Evolutionary conservation across 2,888 invertebrate genomes (phyloP).

Genomic region (Embidobia sp.): DNA sequence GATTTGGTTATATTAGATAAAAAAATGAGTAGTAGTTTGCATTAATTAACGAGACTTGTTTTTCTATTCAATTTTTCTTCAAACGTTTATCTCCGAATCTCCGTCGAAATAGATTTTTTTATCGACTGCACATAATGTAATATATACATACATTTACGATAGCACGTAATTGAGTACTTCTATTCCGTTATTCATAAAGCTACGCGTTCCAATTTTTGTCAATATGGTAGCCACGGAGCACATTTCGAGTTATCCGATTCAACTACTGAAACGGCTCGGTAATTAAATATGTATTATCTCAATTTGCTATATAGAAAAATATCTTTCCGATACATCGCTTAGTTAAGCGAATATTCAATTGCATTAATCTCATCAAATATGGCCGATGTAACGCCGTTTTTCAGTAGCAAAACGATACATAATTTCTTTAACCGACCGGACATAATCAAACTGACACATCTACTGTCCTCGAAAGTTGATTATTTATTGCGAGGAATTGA

Average conservation of each 20-base stretch:
- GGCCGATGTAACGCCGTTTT: no score
- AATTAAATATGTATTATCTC: no score
- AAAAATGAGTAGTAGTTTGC: background rate
- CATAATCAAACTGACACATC: no score
- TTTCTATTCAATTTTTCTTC: constrained; percentile 8
- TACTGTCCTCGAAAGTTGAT: no score
- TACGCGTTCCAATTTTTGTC: constrained; percentile 12
- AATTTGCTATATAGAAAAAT: no score
- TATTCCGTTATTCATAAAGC: constrained; percentile 35
- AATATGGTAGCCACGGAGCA: constrained; percentile 45
- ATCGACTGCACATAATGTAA: constrained; percentile 63
- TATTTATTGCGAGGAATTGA: constrained; percentile 36
- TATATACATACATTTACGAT: constrained; percentile 42
- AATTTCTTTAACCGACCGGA: no score
- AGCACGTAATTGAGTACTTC: constrained; percentile 43
- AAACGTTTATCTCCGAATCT: constrained; percentile 12
- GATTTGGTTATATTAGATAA: no score
- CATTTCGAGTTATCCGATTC: background rate
- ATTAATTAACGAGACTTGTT: constrained; percentile 1
- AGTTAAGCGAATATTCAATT: constrained; percentile 3
- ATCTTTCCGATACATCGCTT: background rate
- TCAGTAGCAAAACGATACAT: no score
- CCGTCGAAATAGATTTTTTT: constrained; percentile 36
- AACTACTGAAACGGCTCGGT: no score
- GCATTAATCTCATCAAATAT: background rate